Evolutionary conservation across 1,140 invertebrate species (phyloP).

Genomic region (Drosophila suzukii): DNA sequence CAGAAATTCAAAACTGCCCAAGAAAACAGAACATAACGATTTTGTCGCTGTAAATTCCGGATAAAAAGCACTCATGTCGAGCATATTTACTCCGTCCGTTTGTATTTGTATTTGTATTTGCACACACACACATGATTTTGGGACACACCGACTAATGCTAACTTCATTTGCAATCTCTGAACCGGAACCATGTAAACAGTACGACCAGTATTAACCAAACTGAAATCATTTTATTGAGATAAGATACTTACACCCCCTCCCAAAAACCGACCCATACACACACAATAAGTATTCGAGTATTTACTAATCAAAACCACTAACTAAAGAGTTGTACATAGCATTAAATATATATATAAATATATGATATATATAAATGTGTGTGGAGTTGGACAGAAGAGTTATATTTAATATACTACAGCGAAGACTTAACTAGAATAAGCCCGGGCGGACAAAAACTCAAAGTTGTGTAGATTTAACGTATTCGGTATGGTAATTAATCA

Average conservation of each 20-base stretch:
- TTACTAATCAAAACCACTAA: conserved; percentile 39
- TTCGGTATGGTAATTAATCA: conserved; percentile 6
- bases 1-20: conserved; percentile 7
- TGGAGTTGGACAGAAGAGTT: conserved; percentile 6
- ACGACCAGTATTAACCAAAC: conserved; percentile 66
- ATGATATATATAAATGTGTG: conserved; percentile 8
- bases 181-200: conserved; percentile 33
- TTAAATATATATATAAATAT: conserved; percentile 11
- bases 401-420: conserved; percentile 47
- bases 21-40: conserved; percentile 4
- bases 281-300: conserved; percentile 57
- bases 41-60: conserved; percentile 32
- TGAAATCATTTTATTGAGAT: conserved; percentile 43
- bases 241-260: conserved; percentile 3
- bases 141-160: conserved; percentile 9
- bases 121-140: conserved; percentile 6
- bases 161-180: conserved; percentile 25
- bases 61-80: conserved; percentile 5
- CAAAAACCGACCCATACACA: conserved; percentile 2
- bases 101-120: conserved; percentile 19
- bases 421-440: conserved; percentile 75
- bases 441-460: conserved; percentile 63
- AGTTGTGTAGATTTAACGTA: conserved; percentile 73
- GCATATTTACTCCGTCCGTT: conserved; percentile 60
- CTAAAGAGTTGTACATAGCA: conserved; percentile 64